phyloP scores from a whole-genome alignment of 2,113 vertebrate species.

The Ophthalmotilapia sp. region DNA sequence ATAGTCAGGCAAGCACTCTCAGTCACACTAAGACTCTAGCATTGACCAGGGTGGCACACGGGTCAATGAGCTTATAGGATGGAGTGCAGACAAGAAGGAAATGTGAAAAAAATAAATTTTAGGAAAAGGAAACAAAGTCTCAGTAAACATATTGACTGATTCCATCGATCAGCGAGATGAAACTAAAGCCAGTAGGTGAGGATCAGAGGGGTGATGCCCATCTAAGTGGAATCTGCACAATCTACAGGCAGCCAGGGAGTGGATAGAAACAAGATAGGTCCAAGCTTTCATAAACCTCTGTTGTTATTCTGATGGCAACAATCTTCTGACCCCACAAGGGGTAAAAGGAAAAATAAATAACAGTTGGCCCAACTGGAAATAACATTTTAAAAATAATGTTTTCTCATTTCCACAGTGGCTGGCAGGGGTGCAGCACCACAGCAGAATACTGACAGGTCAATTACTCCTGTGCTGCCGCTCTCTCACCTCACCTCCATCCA shows the following conservation, averaged over 20 bases:
- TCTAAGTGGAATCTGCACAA: not conserved
- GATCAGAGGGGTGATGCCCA: not conserved
- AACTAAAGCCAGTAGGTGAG: constrained; percentile 45
- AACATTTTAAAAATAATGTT: constrained; percentile 75
- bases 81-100: constrained; percentile 22
- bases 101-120: constrained; percentile 24
- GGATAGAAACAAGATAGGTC: constrained; percentile 17
- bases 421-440: constrained; percentile 63
- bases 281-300: constrained; percentile 45
- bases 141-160: constrained; percentile 55
- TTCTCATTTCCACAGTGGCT: constrained; percentile 80
- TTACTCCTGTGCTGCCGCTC: constrained; percentile 79
- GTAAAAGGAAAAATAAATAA: constrained; percentile 58
- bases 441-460: constrained; percentile 87
- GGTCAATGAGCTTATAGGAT: constrained; percentile 49
- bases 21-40: constrained; percentile 14
- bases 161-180: constrained; percentile 43
- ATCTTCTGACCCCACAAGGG: constrained; percentile 42
- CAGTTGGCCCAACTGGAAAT: constrained; percentile 55
- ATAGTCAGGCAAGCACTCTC: constrained; percentile 4
- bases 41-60: constrained; percentile 7
- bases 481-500: constrained; percentile 68
- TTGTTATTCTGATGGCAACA: constrained; percentile 48
- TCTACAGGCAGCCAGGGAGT: constrained; percentile 5
- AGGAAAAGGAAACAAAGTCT: constrained; percentile 33